Base-by-base conservation (phyloP, 2,113 vertebrate genomes). In the Acanthisitta chloris region DNA sequence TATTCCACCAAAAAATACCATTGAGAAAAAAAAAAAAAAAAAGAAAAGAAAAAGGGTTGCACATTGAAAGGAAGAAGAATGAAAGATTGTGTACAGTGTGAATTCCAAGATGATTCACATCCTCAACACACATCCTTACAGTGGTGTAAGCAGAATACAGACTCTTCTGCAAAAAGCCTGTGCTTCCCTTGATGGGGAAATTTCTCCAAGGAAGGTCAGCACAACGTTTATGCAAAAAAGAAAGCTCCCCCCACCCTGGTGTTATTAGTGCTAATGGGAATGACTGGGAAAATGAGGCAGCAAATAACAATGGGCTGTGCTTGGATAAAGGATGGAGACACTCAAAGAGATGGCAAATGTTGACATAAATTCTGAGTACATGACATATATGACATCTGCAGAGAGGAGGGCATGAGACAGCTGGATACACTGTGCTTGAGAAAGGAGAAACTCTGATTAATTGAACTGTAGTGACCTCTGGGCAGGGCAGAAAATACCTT, bases 1-100 rank as follows among this genome's bases (percentile, higher is more conserved):
- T 84, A 95, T 95, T 92, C 92, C 65, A 5, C 80, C n/a, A 95
- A 90, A 97, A 97, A 96, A 96, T 88, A 88, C 45, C 36, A 74
- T 36, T 81, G 16, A 4, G 2, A 7, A 2, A 17, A 43, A 55
- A 2, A 17, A 43, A 55, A 59, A 48, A 64, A 59, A 88, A 33
- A 29, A 59, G 33, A 66, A 91, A 67, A 54, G 23, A 66, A 40
- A 58, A 69, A 58, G 6, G 33, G 74, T 79, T 72, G 17, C 66
- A 90, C 19, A 57, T 85, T 87, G 54, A 45, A 95, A 92, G 36
- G 72, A 76, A 79, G 55, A 76, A 92, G 82, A 73, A 84, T 2
- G 86, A 86, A 94, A 83, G 38, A 59, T 55, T 36, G 61, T 67
- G 43, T 31, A 45, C 38, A 57, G 25, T 8, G 15, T 61, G 69